These are phyloP conservation scores for Pediacus dermestoides DNA, from an alignment of 2,888 invertebrate species.

Conservation along the genomic window DNA sequence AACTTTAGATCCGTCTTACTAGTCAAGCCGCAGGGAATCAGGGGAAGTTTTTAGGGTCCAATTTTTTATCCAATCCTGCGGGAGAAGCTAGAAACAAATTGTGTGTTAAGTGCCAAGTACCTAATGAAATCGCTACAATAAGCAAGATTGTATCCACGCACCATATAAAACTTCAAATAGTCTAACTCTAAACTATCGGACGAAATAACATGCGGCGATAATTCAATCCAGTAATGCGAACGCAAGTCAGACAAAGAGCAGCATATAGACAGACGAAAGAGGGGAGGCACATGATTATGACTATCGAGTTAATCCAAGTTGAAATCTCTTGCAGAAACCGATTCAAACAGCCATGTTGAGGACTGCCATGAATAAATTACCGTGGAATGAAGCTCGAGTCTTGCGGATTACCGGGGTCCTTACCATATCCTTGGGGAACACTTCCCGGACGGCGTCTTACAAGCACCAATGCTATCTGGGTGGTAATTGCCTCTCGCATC, in stretches of 20 bases:
- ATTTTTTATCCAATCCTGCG: too few species aligned
- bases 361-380: slow-evolving; percentile 49
- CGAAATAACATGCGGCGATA: too few species aligned
- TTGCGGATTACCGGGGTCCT: slow-evolving; percentile 44
- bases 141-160: too few species aligned
- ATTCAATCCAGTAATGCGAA: too few species aligned
- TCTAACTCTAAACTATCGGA: too few species aligned
- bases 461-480: slow-evolving; percentile 31
- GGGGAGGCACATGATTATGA: slow-evolving; percentile 42
- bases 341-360: slow-evolving; percentile 47
- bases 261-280: too few species aligned
- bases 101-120: too few species aligned
- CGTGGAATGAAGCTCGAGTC: slow-evolving; percentile 40
- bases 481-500: slow-evolving; percentile 34
- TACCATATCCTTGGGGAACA: slow-evolving; percentile 45
- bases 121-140: too few species aligned
- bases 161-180: too few species aligned
- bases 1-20: slow-evolving; percentile 37
- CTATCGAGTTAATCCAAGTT: slow-evolving; percentile 47
- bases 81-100: too few species aligned
- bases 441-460: slow-evolving; percentile 46
- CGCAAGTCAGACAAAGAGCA: too few species aligned
- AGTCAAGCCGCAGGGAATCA: neutral
- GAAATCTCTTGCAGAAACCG: slow-evolving; percentile 48
- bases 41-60: neutral